Conservation (phyloP, 1,140 invertebrate genomes). For the Episyrphus balteatus region DNA sequence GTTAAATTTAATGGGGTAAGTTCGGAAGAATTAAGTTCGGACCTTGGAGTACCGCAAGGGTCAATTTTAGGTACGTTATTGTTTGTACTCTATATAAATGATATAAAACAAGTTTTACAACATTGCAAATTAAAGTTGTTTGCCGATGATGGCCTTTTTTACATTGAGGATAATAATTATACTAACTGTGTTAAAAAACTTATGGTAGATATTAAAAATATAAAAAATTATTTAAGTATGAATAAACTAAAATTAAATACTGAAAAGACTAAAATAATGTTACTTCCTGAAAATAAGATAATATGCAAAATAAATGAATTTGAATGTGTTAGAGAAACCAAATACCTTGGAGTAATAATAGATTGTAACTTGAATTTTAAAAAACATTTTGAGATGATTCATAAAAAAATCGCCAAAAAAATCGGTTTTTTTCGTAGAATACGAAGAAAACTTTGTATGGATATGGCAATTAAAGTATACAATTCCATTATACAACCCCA, state of each 20-base stretch:
- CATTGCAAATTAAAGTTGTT: not conserved
- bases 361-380: no score
- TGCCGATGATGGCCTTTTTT: not conserved
- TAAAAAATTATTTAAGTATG: not conserved
- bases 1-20: not conserved
- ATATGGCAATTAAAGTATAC: no score
- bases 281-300: not conserved
- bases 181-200: no score
- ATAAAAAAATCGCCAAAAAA: no score
- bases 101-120: not conserved
- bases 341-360: no score
- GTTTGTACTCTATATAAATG: not conserved
- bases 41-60: not conserved
- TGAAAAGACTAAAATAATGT: not conserved
- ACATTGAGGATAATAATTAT: no score
- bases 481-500: no score
- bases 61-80: not conserved
- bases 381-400: no score
- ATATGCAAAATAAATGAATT: no score
- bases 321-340: no score
- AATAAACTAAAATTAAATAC: constrained; percentile 1
- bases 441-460: no score
- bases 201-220: not conserved
- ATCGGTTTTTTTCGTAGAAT: no score
- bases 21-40: not conserved